Evolutionary conservation across 2,113 vertebrate species (phyloP).

Genomic region (Elanus axillaris): DNA sequence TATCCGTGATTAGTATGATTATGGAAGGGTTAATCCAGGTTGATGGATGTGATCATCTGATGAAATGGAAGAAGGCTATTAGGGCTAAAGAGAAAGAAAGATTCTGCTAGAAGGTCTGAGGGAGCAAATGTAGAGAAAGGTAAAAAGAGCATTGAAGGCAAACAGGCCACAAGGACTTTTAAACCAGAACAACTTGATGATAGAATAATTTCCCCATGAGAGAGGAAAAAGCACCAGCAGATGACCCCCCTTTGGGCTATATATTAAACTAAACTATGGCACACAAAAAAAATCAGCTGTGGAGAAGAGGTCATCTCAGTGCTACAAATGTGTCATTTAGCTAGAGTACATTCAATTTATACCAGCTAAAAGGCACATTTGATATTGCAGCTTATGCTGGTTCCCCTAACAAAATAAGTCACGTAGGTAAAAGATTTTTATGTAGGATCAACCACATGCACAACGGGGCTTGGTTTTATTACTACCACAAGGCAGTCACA

Average conservation of each 20-base stretch:
- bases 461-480: neutral
- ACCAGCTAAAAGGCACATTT: neutral
- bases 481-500: neutral
- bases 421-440: neutral
- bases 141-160: neutral
- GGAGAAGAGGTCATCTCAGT: conserved; percentile 39
- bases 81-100: neutral
- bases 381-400: neutral
- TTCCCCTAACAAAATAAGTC: neutral
- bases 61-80: neutral
- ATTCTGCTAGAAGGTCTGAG: neutral
- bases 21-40: neutral
- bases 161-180: neutral
- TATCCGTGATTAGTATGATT: neutral
- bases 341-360: conserved; percentile 24
- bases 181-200: neutral
- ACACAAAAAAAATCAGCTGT: conserved; percentile 4
- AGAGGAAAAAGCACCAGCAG: neutral
- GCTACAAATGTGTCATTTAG: neutral
- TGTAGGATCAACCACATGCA: neutral
- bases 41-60: neutral
- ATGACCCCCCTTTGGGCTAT: neutral
- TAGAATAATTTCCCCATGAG: conserved; percentile 28
- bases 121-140: neutral
- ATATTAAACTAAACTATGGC: conserved; percentile 19